Conservation (phyloP, 2,797 vertebrate genomes). For the Catostomus latipinnis region DNA sequence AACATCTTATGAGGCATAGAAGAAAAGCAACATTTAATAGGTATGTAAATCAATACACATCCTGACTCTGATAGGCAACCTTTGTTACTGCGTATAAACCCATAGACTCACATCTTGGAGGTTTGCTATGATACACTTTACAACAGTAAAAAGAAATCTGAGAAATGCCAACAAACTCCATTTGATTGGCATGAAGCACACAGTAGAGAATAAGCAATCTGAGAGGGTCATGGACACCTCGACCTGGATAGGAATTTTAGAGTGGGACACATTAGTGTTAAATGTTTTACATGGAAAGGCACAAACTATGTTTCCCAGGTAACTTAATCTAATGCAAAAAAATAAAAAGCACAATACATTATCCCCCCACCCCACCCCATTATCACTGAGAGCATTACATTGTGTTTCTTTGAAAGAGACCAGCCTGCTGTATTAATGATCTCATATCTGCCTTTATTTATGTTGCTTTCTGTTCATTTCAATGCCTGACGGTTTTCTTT, state of each 20-base stretch:
- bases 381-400: conserved; percentile 22
- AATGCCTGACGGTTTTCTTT: conserved; percentile 38
- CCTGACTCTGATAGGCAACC: conserved; percentile 51
- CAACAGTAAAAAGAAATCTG: conserved; percentile 48
- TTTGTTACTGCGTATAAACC: conserved; percentile 49
- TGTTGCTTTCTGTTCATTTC: conserved; percentile 37
- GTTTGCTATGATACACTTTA: conserved; percentile 50
- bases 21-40: conserved; percentile 60
- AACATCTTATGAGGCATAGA: conserved; percentile 38
- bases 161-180: conserved; percentile 48
- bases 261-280: conserved; percentile 50
- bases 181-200: conserved; percentile 31
- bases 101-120: conserved; percentile 37
- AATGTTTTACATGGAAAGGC: conserved; percentile 64
- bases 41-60: conserved; percentile 56
- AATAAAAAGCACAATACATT: conserved; percentile 31
- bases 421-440: conserved; percentile 52
- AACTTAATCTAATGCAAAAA: conserved; percentile 49
- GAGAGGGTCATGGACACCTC: conserved; percentile 30
- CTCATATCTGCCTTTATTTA: conserved; percentile 55
- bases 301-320: conserved; percentile 62
- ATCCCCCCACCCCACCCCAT: background rate
- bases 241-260: conserved; percentile 37
- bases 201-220: conserved; percentile 34
- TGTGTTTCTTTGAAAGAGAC: conserved; percentile 41